Evolutionary conservation across 2,797 vertebrate genomes (phyloP).

Genomic region (Mycteria americana): DNA sequence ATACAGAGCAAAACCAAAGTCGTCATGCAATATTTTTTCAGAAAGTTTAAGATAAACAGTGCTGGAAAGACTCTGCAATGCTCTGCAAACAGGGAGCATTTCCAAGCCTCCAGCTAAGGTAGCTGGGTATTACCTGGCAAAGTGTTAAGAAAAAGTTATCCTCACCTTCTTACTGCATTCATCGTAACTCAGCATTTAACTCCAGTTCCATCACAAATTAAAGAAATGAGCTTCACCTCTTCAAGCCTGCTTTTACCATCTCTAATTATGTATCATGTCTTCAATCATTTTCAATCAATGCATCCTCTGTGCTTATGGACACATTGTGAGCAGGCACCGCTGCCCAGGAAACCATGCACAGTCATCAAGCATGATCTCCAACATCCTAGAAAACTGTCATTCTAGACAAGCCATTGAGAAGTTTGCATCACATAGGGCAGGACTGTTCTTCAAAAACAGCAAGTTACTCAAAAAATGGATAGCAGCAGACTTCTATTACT

Average conservation of each 20-base stretch:
- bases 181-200: background rate
- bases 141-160: background rate
- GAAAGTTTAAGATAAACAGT: background rate
- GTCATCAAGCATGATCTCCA: background rate
- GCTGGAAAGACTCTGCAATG: background rate
- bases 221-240: background rate
- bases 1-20: background rate
- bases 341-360: accelerated
- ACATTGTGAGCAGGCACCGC: accelerated
- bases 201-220: background rate
- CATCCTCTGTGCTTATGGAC: background rate
- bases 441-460: background rate
- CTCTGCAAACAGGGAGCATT: background rate
- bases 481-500: background rate
- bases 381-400: accelerated
- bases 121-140: background rate
- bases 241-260: background rate
- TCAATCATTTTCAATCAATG: background rate
- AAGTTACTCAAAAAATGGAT: background rate
- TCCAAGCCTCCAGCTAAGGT: background rate
- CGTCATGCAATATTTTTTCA: background rate
- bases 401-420: background rate
- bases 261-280: background rate
- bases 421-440: background rate
- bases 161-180: background rate